Evolutionary conservation across 2,113 vertebrate genomes (phyloP).

Genomic region (Cavia porcellus): DNA sequence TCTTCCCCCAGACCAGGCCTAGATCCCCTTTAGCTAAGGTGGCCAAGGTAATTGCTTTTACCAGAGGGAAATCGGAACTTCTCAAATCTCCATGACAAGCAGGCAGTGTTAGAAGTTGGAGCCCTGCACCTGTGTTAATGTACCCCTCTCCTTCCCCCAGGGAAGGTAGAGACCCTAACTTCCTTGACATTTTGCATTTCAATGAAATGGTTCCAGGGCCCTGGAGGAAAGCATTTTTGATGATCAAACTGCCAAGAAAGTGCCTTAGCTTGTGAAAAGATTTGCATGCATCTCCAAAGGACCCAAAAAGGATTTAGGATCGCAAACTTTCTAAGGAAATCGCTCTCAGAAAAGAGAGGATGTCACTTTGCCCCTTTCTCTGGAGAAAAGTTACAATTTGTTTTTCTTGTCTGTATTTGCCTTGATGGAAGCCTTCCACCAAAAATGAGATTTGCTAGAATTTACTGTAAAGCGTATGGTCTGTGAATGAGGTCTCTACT

Average conservation of each 20-base stretch:
- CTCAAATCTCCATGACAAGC: background rate
- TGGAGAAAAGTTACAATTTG: background rate
- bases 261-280: slow-evolving; percentile 14
- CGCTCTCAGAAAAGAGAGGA: background rate
- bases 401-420: slow-evolving; percentile 37
- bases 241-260: background rate
- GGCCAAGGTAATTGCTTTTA: background rate
- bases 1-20: too few relatives aligned
- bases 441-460: slow-evolving; percentile 8
- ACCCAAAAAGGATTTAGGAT: background rate
- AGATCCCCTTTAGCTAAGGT: background rate
- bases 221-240: background rate
- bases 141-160: rapidly evolving
- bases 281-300: background rate
- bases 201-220: background rate
- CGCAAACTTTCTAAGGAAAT: background rate
- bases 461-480: background rate
- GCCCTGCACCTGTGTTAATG: background rate
- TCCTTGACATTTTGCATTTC: slow-evolving; percentile 1
- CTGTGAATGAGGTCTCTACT: background rate
- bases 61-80: background rate
- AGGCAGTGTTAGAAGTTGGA: background rate
- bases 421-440: background rate
- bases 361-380: background rate
- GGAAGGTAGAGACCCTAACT: background rate